phyloP scores from a whole-genome alignment of 2,888 invertebrate species.

The Amblyteles armatorius region DNA sequence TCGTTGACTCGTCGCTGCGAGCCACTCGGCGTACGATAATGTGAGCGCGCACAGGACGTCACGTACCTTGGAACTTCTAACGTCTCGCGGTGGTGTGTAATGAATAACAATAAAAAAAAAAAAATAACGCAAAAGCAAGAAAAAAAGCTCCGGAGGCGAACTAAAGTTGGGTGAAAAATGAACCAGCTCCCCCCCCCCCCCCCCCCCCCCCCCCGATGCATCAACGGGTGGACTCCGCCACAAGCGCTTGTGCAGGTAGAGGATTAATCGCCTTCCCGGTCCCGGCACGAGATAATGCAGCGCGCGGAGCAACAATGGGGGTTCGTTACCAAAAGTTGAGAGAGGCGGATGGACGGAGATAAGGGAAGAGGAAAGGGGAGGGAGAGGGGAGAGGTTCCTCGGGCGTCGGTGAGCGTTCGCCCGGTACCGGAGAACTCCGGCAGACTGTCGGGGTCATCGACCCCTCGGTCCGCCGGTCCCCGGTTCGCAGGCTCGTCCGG shows the following conservation, averaged over 20 bases:
- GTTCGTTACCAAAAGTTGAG: slow-evolving; percentile 71
- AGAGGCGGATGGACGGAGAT: slow-evolving; percentile 17
- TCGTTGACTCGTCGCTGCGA: slow-evolving; percentile 48
- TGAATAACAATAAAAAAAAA: slow-evolving; percentile 8
- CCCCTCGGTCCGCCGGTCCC: slow-evolving; percentile 56
- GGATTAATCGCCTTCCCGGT: slow-evolving; percentile 31
- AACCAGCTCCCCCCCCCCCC: neutral
- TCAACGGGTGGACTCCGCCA: neutral
- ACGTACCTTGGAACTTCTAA: slow-evolving; percentile 41
- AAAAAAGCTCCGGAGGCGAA: neutral
- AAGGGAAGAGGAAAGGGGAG: slow-evolving; percentile 36
- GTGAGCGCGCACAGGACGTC: slow-evolving; percentile 52
- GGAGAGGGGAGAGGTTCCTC: slow-evolving; percentile 24
- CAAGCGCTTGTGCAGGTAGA: neutral
- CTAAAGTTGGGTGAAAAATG: slow-evolving; percentile 16
- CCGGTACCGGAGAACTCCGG: slow-evolving; percentile 59
- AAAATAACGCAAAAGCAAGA: neutral
- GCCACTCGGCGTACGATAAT: slow-evolving; percentile 48
- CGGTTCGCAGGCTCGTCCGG: slow-evolving; percentile 59
- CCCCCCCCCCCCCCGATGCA: neutral
- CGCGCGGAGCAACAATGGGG: slow-evolving; percentile 71
- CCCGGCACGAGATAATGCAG: slow-evolving; percentile 52
- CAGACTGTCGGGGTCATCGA: slow-evolving; percentile 59
- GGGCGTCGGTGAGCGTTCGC: slow-evolving; percentile 56
- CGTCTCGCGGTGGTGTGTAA: slow-evolving; percentile 32